Percentiles rank a stretch among this genome's conserved stretches.
These are phyloP conservation scores for Eupithecia vulgata DNA, from an alignment of 2,888 invertebrate species.

Conservation along the genomic window DNA sequence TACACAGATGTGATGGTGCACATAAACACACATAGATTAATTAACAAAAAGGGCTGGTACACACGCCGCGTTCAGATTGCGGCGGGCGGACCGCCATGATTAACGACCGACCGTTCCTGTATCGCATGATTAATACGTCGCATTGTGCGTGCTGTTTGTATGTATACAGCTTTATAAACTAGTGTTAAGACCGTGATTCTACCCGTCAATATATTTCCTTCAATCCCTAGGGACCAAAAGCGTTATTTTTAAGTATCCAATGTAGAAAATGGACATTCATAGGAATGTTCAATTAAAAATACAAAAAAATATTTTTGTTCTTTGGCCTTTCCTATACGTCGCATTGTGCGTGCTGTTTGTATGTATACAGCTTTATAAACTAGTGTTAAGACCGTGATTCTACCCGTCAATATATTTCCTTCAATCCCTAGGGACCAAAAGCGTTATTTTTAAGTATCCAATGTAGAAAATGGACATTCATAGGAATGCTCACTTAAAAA, in stretches of 20 bases:
- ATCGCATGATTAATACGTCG: conserved; percentile 81
- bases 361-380: conserved; percentile 25
- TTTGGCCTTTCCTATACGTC: too few species aligned
- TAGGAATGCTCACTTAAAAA: too few species aligned
- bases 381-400: neutral
- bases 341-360: conserved; percentile 60
- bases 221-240: neutral
- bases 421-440: neutral
- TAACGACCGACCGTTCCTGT: conserved; percentile 75
- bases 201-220: neutral
- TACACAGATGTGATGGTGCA: too few species aligned
- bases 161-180: conserved; percentile 25
- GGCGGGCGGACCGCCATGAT: conserved; percentile 74
- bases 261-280: too few species aligned
- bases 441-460: too few species aligned
- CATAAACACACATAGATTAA: conserved; percentile 69
- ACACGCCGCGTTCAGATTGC: conserved; percentile 69
- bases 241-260: too few species aligned
- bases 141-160: conserved; percentile 59
- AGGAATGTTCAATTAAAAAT: too few species aligned
- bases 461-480: too few species aligned
- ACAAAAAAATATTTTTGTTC: too few species aligned
- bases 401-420: neutral
- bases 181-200: neutral
- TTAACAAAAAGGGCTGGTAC: conserved; percentile 78